Evolutionary conservation across 1,140 invertebrate genomes (phyloP).

Genomic region (Dendroctonus ponderosae): DNA sequence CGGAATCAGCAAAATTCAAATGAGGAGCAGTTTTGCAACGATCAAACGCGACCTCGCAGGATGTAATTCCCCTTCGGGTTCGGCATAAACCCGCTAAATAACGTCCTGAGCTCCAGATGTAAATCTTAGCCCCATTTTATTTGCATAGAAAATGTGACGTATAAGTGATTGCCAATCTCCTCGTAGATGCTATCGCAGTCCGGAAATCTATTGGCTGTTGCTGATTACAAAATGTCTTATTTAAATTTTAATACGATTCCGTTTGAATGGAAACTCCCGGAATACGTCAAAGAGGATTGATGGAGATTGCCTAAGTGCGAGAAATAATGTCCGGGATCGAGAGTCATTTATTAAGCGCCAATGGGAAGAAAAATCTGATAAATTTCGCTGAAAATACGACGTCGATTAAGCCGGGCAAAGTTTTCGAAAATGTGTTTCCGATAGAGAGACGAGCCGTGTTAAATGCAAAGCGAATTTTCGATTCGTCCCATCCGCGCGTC

Average conservation of each 20-base stretch:
- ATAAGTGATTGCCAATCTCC: constrained; percentile 49
- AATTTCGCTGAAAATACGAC: constrained; percentile 28
- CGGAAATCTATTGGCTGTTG: constrained; percentile 50
- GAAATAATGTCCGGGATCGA: constrained; percentile 27
- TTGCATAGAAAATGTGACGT: constrained; percentile 49
- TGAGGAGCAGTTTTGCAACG: constrained; percentile 44
- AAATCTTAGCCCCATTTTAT: constrained; percentile 48
- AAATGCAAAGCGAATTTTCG: no score
- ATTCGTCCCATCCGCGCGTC: no score
- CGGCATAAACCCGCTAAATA: constrained; percentile 37
- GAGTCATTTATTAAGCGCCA: constrained; percentile 31
- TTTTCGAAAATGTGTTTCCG: constrained; percentile 13
- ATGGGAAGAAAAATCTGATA: constrained; percentile 34
- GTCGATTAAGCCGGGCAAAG: constrained; percentile 14
- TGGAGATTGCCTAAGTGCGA: constrained; percentile 33
- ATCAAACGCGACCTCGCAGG: constrained; percentile 38
- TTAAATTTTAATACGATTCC: constrained; percentile 49
- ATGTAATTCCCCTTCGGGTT: constrained; percentile 33
- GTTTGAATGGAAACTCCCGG: constrained; percentile 39
- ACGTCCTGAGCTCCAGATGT: constrained; percentile 41
- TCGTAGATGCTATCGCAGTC: constrained; percentile 41
- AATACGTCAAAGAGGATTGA: constrained; percentile 43
- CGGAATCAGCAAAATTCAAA: constrained; percentile 41
- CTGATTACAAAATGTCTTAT: constrained; percentile 50
- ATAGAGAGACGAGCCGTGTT: background rate